Base-by-base conservation (phyloP, 2,797 vertebrate genomes). In the Morelia viridis region DNA sequence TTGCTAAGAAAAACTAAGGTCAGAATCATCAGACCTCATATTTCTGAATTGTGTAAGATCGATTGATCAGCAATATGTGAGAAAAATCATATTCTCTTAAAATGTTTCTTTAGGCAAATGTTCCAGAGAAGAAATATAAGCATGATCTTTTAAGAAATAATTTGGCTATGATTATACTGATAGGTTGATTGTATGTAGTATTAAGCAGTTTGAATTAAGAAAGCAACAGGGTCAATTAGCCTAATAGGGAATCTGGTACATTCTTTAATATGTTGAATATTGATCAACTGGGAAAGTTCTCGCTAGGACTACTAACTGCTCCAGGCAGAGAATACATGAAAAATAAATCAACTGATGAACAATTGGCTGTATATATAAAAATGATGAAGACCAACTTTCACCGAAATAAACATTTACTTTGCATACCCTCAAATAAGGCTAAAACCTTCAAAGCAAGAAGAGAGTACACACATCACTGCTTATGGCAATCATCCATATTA, bases 381-480 rank as follows among this genome's bases (percentile, higher is more conserved):
- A 94, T 85, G 93, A 93, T 95, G 96, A 97, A 97, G 96, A 91
- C 53, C 5, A 17, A 95, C 90, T 87, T 35, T 85, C 58, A n/a
- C 53, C 95, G 95, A 92, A 89, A 83, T 95, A 95, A 96, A 94
- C 60, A 60, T 87, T 94, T 94, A 95, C 61, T 93, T 92, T 92
- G 94, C 93, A 94, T 92, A 92, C 91, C 95, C 94, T 96, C 92
- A 90, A 94, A 92, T 85, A 92, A 97, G 93, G 95, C 91, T 96
- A 93, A 92, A 94, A 97, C 97, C 89, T 96, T 92, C 95, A 95
- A 94, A 93, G 96, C 96, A 96, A 95, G 91, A 93, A 91, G 62
- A 96, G 94, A 96, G 94, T 92, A 86, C 93, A 96, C 96, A 96
- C 95, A 93, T 94, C 94, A 95, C 28, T 95, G 95, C 95, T 90